Evolutionary conservation across 2,113 vertebrate genomes (phyloP).

Genomic region (Trematocara variabile): DNA sequence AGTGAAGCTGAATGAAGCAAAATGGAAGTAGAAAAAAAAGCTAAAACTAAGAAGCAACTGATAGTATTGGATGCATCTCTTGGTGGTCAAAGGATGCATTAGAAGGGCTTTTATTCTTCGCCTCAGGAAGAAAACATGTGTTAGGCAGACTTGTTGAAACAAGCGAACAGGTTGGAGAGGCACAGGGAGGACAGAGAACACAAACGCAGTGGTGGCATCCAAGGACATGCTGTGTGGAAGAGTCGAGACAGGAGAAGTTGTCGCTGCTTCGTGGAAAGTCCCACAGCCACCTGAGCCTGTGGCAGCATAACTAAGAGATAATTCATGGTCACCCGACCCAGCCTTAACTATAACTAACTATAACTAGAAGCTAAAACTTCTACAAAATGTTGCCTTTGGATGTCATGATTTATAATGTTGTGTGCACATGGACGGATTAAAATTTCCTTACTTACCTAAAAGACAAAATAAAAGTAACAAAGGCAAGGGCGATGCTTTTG

Average conservation of each 20-base stretch:
- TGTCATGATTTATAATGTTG: not conserved
- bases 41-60: not conserved
- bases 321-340: rapidly evolving
- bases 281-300: not conserved
- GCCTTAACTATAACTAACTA: not conserved
- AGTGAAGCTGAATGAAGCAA: not conserved
- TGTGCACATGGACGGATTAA: not conserved
- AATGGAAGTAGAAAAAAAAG: not conserved
- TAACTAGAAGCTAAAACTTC: not conserved
- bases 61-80: not conserved
- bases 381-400: not conserved
- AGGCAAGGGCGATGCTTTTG: rapidly evolving
- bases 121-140: not conserved
- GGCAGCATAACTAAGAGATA: not conserved
- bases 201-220: not conserved
- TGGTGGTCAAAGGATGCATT: rapidly evolving
- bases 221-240: not conserved
- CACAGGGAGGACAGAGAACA: not conserved
- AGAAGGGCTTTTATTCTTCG: not conserved
- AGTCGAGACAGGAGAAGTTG: not conserved
- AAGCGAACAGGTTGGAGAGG: not conserved
- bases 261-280: rapidly evolving
- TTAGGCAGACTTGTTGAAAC: not conserved
- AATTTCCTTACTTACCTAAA: rapidly evolving
- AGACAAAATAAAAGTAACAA: not conserved